phyloP scores from a whole-genome alignment of 2,888 invertebrate species.

The Acanthosoma haemorrhoidale region DNA sequence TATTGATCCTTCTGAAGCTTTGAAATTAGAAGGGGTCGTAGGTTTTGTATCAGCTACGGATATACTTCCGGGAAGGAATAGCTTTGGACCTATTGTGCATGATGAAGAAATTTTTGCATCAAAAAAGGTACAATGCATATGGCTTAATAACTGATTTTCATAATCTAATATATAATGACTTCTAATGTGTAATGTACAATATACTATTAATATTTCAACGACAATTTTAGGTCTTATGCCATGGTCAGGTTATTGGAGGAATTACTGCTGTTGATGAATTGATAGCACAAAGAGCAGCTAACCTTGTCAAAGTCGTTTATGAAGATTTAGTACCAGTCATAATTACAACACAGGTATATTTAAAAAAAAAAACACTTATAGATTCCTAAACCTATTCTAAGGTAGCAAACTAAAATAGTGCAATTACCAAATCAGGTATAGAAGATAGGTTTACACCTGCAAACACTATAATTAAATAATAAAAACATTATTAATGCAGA shows the following conservation, averaged over 20 bases:
- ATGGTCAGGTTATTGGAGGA: slow-evolving; percentile 76
- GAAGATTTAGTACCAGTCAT: slow-evolving; percentile 74
- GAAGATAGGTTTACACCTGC: too few relatives aligned
- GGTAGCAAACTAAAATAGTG: too few relatives aligned
- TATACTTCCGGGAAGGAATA: slow-evolving; percentile 62
- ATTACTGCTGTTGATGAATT: slow-evolving; percentile 71
- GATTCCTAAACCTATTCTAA: too few relatives aligned
- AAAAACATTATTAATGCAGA: background rate
- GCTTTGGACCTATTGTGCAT: slow-evolving; percentile 64
- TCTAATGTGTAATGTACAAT: background rate
- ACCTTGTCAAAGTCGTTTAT: slow-evolving; percentile 72
- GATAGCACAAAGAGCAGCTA: slow-evolving; percentile 77
- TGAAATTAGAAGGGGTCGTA: slow-evolving; percentile 69
- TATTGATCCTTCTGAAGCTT: slow-evolving; percentile 68
- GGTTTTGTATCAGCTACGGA: slow-evolving; percentile 75
- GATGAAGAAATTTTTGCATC: slow-evolving; percentile 80
- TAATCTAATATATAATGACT: background rate
- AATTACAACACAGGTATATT: slow-evolving; percentile 67
- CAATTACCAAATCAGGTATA: too few relatives aligned
- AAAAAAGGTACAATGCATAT: slow-evolving; percentile 55
- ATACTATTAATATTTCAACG: background rate
- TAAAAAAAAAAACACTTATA: too few relatives aligned
- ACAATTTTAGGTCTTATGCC: slow-evolving; percentile 55
- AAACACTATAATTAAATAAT: background rate
- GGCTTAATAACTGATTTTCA: background rate